Evolutionary conservation across 2,888 invertebrate genomes (phyloP), one percentile per base, ranked within the genome.

Genomic region (Drosophila bunnanda): DNA sequence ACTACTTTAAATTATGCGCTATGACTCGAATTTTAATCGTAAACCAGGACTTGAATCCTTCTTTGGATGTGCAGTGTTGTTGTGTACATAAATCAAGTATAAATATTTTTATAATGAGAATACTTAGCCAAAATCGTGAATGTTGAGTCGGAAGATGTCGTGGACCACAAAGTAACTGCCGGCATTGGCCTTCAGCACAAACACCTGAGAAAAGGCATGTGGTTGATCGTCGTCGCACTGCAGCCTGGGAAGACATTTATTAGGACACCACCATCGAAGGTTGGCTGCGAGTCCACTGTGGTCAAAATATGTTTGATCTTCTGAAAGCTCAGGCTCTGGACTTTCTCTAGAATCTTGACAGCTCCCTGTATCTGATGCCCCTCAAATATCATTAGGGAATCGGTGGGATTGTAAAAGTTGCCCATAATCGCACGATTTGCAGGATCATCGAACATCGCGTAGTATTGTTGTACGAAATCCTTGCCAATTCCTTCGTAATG

Each of bases 201-300:
- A 99, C 48, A 96, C 95, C 93, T 99, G 98, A 90, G 96, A 96
- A 93, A 96, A 99, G 68, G 97, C 96, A 91, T 98, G 98, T 89
- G 98, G 97, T 79, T 97, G 98, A 93, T 99, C 98, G 53, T 98
- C 98, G 91, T 98, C 98, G 90, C 98, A 97, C 98, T 99, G 97
- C 91, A 99, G 94, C 93, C 98, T 96, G 94, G 59, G n/a, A n/a
- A n/a, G n/a, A 99, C 99, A 94, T 97, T 97, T 84, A 99, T 97
- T 92, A 99, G 93, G 81, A 99, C 97, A 76, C 98, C 98, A 69
- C 98, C 99, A 93, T 98, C 99, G 90, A 97, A 97, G 95, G 97
- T 98, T n/a, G 99, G 99, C 93, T 99, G 99, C 54, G 97, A 97
- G 92, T 99, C 99, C 75, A 98, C 95, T 30, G 97, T 96, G 68